Evolutionary conservation across 1,140 invertebrate genomes (phyloP).

Genomic region (Laodelphax striatellus): DNA sequence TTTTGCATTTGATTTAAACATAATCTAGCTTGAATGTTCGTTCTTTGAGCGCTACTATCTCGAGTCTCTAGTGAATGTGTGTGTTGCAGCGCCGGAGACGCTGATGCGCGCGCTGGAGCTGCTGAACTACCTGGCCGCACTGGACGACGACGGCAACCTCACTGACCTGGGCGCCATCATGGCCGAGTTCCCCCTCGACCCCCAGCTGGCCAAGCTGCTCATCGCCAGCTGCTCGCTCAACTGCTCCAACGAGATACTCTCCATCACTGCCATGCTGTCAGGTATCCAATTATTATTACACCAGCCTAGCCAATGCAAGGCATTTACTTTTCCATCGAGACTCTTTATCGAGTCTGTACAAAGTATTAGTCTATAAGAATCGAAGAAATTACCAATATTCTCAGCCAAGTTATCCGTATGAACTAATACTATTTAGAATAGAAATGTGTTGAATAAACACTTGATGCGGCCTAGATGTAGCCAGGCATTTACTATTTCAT

Average conservation of each 20-base stretch:
- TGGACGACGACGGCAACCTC: conserved; percentile 94
- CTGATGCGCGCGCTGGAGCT: conserved; percentile 98
- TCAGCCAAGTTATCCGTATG: too few relatives aligned
- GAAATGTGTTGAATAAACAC: too few relatives aligned
- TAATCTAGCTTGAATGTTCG: too few relatives aligned
- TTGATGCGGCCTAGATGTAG: too few relatives aligned
- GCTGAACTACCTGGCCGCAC: conserved; percentile 90
- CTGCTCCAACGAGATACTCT: conserved; percentile 98
- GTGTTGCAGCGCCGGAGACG: conserved; percentile 82
- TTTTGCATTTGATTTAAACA: too few relatives aligned
- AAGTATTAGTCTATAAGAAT: too few relatives aligned
- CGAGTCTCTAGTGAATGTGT: neutral
- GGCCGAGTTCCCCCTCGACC: conserved; percentile 99
- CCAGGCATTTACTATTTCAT: too few relatives aligned
- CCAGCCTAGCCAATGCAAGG: neutral
- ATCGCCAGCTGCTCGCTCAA: conserved; percentile 94
- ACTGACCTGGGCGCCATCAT: conserved; percentile 96
- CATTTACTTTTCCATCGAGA: too few relatives aligned
- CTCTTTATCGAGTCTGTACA: too few relatives aligned
- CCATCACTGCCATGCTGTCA: conserved; percentile 98
- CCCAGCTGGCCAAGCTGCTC: conserved; percentile 97
- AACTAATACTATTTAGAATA: too few relatives aligned
- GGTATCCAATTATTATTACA: conserved; percentile 44
- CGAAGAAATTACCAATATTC: too few relatives aligned
- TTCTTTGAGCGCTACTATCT: too few relatives aligned